Percentiles rank a stretch among this genome's conserved stretches.
phyloP scores from a whole-genome alignment of 2,888 invertebrate genomes.

The Clanis bilineata region DNA sequence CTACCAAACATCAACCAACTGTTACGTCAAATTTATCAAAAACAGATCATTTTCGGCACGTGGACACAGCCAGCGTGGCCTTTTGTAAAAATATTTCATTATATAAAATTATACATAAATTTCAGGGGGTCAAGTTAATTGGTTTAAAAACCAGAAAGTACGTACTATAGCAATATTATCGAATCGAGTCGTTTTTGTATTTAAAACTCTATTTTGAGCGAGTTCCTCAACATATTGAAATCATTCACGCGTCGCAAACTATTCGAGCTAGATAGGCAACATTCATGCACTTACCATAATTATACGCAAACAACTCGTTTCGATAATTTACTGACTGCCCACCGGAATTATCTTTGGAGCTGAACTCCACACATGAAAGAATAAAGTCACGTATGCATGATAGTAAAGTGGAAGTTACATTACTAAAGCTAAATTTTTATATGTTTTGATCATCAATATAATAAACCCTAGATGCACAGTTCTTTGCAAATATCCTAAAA shows the following conservation, averaged over 20 bases:
- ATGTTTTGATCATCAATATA: too few species aligned
- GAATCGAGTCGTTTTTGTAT: background rate
- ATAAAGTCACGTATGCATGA: too few species aligned
- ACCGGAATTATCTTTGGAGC: background rate
- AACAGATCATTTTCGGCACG: background rate
- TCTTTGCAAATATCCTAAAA: too few species aligned
- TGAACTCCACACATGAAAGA: background rate
- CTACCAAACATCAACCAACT: background rate
- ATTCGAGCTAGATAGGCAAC: too few species aligned
- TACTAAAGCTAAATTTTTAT: too few species aligned
- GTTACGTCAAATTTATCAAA: background rate
- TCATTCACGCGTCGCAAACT: too few species aligned
- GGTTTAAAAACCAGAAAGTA: background rate
- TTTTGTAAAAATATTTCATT: constrained; percentile 4
- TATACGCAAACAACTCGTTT: background rate
- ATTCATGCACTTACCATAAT: too few species aligned
- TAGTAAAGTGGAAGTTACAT: too few species aligned
- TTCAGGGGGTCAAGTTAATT: background rate
- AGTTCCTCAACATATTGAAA: too few species aligned
- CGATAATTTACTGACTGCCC: background rate
- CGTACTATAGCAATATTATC: background rate
- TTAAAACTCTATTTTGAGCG: too few species aligned
- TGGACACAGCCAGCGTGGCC: background rate
- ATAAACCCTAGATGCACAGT: too few species aligned
- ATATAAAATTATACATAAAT: constrained; percentile 4